Evolutionary conservation across 2,888 invertebrate genomes (phyloP).

Genomic region (Choreutis nemorana): DNA sequence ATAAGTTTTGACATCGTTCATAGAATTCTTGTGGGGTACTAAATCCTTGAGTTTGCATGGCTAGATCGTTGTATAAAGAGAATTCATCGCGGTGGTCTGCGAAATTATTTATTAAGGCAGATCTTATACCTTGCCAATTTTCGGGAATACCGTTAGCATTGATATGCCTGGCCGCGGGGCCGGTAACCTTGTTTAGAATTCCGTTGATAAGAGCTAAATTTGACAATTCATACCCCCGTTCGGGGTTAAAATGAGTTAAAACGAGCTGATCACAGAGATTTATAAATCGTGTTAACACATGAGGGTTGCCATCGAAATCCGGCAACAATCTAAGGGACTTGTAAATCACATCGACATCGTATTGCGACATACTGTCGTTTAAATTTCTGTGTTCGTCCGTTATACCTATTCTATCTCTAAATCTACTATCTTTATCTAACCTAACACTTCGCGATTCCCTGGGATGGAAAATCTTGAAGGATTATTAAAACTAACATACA

Average conservation of each 20-base stretch:
- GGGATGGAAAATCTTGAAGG: too few species aligned
- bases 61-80: constrained; percentile 3
- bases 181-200: constrained; percentile 10
- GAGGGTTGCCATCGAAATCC: constrained; percentile 11
- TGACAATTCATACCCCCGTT: constrained; percentile 1
- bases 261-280: constrained; percentile 10
- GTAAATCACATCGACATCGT: constrained; percentile 6
- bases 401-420: too few species aligned
- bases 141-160: constrained; percentile 5
- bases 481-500: too few species aligned
- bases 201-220: constrained; percentile 7
- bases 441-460: too few species aligned
- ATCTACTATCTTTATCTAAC: too few species aligned
- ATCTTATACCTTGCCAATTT: constrained; percentile 4
- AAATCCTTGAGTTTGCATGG: constrained; percentile 6
- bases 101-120: constrained; percentile 10
- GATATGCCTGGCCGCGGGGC: constrained; percentile 10
- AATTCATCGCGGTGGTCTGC: constrained; percentile 5
- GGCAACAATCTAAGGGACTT: constrained; percentile 9
- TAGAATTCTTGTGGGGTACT: constrained; percentile 9
- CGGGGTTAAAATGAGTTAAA: constrained; percentile 2
- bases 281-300: constrained; percentile 10
- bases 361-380: not conserved
- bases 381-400: too few species aligned
- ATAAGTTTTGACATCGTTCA: constrained; percentile 1